Evolutionary conservation across 2,888 invertebrate genomes (phyloP), one percentile per base, ranked within the genome.

Genomic region (Diloba caeruleocephala): DNA sequence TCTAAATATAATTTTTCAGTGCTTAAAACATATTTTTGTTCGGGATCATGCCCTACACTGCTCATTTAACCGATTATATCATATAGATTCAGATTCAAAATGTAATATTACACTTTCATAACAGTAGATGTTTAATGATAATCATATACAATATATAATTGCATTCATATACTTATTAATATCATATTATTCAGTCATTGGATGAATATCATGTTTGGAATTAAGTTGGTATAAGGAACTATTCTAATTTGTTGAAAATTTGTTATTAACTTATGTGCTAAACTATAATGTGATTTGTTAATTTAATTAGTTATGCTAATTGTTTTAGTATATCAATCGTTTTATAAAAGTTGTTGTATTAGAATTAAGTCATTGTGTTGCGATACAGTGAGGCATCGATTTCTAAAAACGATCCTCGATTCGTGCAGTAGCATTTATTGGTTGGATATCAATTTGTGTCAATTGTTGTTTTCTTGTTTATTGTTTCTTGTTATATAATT

Each of bases 121-220:
- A 50, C 14, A 29, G 29, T 63, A 51, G 46, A 13, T 19, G 36
- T 19, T 54, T 49, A 23, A 15, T 21, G 26, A 32, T 42, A 23
- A 38, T 29, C 23, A 23, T 25, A 42, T 5, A 5, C 3, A 13
- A 25, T 9, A 32, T 2, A n/a, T 25, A n/a, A 25, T 14, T 29
- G 15, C 14, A 42, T 25, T 33, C 8, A 26, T 8, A 28, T 34
- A 39, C 34, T 52, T 9, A 17, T 21, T 54, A 52, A 43, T 17
- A 17, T 19, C 42, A 54, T 3, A 31, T 39, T 32, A 55, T 15
- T 10, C 23, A 42, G n/a, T 44, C 21, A 31, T 42, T 29, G n/a
- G n/a, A 37, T 28, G 15, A 48, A 34, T 54, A 7, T 41, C 10
- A 32, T 32, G 6, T 10, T 14, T 21, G 12, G n/a, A 31, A 23